A percentile compares a stretch with the other conserved stretches of the same genome.
These are phyloP conservation scores for Sebastes wilsoni DNA, from an alignment of 2,797 vertebrate species.

Conservation along the genomic window DNA sequence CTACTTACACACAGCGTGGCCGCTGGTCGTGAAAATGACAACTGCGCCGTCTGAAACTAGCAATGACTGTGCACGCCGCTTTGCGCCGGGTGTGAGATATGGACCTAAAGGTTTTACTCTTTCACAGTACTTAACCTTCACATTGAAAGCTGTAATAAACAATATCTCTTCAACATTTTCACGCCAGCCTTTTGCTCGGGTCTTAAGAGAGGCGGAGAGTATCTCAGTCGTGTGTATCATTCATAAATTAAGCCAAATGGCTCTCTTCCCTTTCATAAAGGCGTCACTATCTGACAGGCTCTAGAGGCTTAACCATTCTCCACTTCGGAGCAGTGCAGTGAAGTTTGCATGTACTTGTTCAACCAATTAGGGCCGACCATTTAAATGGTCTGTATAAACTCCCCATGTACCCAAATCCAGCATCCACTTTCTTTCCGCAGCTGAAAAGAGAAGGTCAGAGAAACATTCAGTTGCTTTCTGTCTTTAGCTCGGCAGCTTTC, in stretches of 20 bases:
- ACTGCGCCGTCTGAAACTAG: too few relatives aligned
- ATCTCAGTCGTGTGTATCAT: not conserved
- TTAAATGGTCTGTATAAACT: constrained; percentile 15
- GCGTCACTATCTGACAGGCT: constrained; percentile 4
- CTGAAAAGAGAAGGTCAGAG: constrained; percentile 33
- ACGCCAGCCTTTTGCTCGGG: not conserved
- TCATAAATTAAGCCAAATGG: constrained; percentile 13
- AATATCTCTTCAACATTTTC: not conserved
- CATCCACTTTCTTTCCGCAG: constrained; percentile 1
- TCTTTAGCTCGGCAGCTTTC: constrained; percentile 23
- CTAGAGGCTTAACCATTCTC: not conserved
- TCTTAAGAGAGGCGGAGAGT: not conserved
- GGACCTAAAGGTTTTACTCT: not conserved
- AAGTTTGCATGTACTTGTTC: constrained; percentile 20
- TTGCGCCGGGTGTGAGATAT: too few relatives aligned
- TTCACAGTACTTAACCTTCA: not conserved
- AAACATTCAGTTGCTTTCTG: constrained; percentile 6
- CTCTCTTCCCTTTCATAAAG: constrained; percentile 8
- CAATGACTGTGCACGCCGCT: too few relatives aligned
- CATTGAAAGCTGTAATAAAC: not conserved
- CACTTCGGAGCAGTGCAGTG: not conserved
- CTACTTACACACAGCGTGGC: too few relatives aligned
- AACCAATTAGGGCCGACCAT: constrained; percentile 27
- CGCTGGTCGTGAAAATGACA: too few relatives aligned
- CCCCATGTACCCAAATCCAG: not conserved